phyloP scores from a whole-genome alignment of 2,797 vertebrate species.

The Natrix natrix region DNA sequence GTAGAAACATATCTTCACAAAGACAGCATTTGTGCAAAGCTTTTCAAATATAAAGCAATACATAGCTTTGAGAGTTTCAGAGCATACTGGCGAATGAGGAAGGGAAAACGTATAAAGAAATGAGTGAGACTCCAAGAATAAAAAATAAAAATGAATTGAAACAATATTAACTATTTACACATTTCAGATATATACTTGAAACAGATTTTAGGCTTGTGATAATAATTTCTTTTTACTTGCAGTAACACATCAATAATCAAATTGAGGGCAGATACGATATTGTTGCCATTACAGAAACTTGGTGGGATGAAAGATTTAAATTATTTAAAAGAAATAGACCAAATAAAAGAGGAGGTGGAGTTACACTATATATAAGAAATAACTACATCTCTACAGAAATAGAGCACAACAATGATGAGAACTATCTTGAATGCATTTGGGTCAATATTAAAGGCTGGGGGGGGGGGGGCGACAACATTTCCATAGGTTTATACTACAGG shows the following conservation, averaged over 20 bases:
- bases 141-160: neutral
- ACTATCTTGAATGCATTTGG: too few species aligned
- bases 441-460: too few species aligned
- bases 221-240: neutral
- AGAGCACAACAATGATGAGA: too few species aligned
- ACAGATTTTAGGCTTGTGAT: neutral
- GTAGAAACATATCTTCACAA: neutral
- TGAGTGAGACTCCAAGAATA: neutral
- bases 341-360: too few species aligned
- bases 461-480: too few species aligned
- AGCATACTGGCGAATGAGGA: neutral
- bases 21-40: neutral
- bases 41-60: neutral
- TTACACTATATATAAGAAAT: too few species aligned
- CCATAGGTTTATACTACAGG: too few species aligned
- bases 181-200: neutral
- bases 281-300: too few species aligned
- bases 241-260: neutral
- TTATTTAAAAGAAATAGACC: too few species aligned
- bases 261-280: neutral
- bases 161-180: neutral
- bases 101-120: neutral
- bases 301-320: too few species aligned
- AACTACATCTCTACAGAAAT: too few species aligned
- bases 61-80: neutral